Evolutionary conservation across 2,797 vertebrate species (phyloP), one percentile per base, ranked within the genome.

Genomic region (Distichodus sexfasciatus): DNA sequence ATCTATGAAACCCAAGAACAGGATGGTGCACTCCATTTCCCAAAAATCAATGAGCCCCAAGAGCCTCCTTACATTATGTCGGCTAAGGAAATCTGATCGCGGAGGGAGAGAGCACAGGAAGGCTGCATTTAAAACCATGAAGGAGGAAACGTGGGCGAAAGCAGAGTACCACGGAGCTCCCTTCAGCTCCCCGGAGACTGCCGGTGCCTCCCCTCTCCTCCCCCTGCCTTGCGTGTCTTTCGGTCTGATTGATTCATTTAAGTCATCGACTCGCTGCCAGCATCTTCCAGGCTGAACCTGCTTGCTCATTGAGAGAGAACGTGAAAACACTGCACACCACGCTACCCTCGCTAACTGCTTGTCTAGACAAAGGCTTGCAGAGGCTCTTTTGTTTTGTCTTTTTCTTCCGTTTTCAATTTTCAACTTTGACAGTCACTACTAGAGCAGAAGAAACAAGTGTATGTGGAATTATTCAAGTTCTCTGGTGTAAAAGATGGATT

Each of bases 161-260:
- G 15, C 50, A 64, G 47, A 60, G 60, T 31, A 15, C 51, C 46
- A 3, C 10, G 33, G 15, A 31, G 17, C 9, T 65, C 10, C 29
- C 9, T 48, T 31, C 23, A 7, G 12, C 62, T 43, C 54, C 51
- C 61, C 40, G 35, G 64, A 55, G 61, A 44, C 31, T 10, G 29
- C 28, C 15, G 1, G 44, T 58, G 4, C 28, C 40, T 11, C 24
- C 1, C 19, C 19, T 55, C 19, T 28, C n/a, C 51, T n/a, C 5
- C 44, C 10, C 3, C 14, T 61, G 40, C 3, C 6, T n/a, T 62
- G 50, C 72, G 71, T 78, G 76, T 15, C 66, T 78, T 17, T 40
- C n/a, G 12, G 28, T 21, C 66, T 66, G 76, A 75, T 69, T 69
- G 72, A 51, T 68, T 78, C 66, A 75, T 78, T 69, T 78, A 38